Evolutionary conservation across 2,888 invertebrate species (phyloP).

Genomic region (Tetranychus piercei): DNA sequence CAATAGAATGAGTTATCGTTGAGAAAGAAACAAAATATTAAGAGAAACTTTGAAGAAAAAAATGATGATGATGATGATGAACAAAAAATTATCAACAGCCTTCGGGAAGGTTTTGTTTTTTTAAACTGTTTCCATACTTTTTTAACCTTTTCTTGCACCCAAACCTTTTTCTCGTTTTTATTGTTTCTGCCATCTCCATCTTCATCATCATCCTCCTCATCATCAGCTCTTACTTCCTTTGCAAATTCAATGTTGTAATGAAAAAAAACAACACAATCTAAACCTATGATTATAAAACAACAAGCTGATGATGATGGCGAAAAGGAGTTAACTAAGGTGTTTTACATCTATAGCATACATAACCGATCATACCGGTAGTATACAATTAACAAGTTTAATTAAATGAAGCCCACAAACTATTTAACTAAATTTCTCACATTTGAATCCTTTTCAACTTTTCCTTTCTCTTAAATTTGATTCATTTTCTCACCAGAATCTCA

Average conservation of each 20-base stretch:
- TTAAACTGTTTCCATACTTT: neutral
- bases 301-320: neutral
- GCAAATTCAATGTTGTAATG: neutral
- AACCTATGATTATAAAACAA: neutral
- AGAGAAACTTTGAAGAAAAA: too few species aligned
- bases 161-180: neutral
- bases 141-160: neutral
- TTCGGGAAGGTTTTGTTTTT: neutral
- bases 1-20: neutral
- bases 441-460: neutral
- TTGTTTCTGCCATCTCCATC: neutral
- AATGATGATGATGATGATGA: too few species aligned
- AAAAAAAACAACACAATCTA: neutral
- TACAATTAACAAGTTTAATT: neutral
- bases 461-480: neutral
- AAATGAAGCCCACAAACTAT: neutral
- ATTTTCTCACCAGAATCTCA: neutral
- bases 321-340: neutral
- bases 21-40: neutral
- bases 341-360: neutral
- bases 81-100: neutral
- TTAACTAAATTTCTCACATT: neutral
- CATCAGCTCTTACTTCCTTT: neutral
- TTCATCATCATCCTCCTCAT: neutral
- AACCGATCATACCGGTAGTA: neutral